Evolutionary conservation across 2,797 vertebrate species (phyloP), one percentile per base, ranked within the genome.

Genomic region (Moxostoma hubbsi): DNA sequence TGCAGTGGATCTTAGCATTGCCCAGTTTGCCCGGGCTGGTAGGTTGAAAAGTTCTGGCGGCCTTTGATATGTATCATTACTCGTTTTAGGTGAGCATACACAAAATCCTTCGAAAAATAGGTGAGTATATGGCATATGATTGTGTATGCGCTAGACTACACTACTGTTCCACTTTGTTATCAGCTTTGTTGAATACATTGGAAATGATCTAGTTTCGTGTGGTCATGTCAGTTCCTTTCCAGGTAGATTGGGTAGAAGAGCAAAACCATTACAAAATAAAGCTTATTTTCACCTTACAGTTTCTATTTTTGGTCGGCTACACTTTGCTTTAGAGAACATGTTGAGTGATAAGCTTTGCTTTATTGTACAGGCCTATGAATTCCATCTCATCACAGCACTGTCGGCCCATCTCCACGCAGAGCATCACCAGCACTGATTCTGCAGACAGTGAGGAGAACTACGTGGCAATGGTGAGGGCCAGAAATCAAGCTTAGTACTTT

Each of bases 361-460:
- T 15, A 64, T 10, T 68, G 74, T 86, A 12, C 91, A 99, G 98
- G 89, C 92, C 96, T 68, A 92, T 97, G 92, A 97, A 94, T 73
- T 92, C 95, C 8, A 91, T 95, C 88, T 95, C 96, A 13, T 94
- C 97, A 58, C 97, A 96, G 81, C 96, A 96, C 85, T 98, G 96
- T 87, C 96, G 98, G 73, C 98, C 98, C 64, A 95, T 97, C 91
- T 99, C 97, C 84, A 98, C 97, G 15, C 98, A 99, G 90, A 99
- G 98, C 92, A 96, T 99, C 94, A 99, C 98, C 95, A 99, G 98
- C 95, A 99, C 98, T 0, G 97, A 99, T 92, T 99, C 98, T 0
- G 97, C 96, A 85, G 97, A 99, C 92, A 99, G 98, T 0, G 98
- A 99, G 86, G 98, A 99, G 90, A 98, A 98, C 89, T 99, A 99